Conservation (phyloP, 2,113 vertebrate species). For the Microtus montanus region DNA sequence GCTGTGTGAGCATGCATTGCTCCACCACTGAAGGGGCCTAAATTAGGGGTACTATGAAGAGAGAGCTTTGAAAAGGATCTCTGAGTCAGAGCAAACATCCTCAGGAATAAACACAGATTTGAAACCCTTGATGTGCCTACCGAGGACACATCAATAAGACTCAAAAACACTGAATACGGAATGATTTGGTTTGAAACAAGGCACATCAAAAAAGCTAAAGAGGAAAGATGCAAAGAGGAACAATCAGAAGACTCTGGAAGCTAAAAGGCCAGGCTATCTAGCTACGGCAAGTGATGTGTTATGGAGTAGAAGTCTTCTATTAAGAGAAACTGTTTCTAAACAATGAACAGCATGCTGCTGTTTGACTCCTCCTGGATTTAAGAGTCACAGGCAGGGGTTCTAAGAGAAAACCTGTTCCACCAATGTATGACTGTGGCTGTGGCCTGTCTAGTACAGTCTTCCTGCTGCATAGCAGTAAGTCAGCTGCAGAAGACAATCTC, state of each 20-base stretch:
- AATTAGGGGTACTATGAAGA: background rate
- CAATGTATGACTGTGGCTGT: background rate
- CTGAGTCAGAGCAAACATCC: background rate
- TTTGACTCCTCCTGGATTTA: background rate
- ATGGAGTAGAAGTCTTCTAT: background rate
- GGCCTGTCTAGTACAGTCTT: background rate
- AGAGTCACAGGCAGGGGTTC: background rate
- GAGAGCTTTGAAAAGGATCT: background rate
- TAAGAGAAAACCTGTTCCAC: background rate
- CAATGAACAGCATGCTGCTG: conserved; percentile 24
- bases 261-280: background rate
- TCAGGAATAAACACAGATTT: background rate
- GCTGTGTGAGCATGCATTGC: background rate
- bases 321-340: background rate
- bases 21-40: background rate
- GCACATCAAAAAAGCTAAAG: background rate
- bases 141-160: background rate
- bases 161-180: background rate
- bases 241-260: background rate
- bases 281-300: background rate
- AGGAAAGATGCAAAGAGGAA: background rate
- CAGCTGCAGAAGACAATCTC: background rate
- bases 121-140: background rate
- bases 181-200: background rate
- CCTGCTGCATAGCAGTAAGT: background rate